A percentile compares a stretch with the other conserved stretches of the same genome.
These are phyloP conservation scores for Phyllotreta striolata DNA, from an alignment of 2,888 invertebrate genomes.

Conservation along the genomic window DNA sequence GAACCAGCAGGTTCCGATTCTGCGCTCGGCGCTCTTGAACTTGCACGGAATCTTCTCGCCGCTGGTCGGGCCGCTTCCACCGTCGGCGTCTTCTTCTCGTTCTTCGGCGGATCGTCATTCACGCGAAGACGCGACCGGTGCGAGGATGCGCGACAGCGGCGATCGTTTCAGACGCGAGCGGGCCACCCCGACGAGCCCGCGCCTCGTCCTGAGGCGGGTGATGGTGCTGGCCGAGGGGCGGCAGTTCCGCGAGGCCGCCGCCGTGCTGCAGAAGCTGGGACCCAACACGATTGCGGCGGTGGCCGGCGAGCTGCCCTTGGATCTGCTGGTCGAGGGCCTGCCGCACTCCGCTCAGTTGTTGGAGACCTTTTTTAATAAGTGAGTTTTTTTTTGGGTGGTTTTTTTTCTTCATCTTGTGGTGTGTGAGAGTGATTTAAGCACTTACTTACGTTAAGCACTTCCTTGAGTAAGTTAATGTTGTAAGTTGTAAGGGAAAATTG, in stretches of 20 bases:
- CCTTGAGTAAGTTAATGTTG: no score
- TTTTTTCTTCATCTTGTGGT: neutral
- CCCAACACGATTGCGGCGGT: constrained; percentile 81
- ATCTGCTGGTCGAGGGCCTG: constrained; percentile 86
- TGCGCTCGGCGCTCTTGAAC: constrained; percentile 24
- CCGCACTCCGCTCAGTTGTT: constrained; percentile 87
- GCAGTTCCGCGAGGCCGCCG: constrained; percentile 90
- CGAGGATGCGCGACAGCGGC: constrained; percentile 73
- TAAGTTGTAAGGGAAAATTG: no score
- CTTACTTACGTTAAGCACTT: no score
- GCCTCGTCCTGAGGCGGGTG: constrained; percentile 73
- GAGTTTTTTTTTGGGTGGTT: constrained; percentile 47
- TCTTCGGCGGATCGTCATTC: constrained; percentile 42
- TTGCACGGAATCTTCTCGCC: constrained; percentile 19
- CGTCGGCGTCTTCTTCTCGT: constrained; percentile 8
- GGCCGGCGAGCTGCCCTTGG: constrained; percentile 82
- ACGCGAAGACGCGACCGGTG: constrained; percentile 47
- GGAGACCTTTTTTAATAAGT: constrained; percentile 82
- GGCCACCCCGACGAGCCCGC: constrained; percentile 70
- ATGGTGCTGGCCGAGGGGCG: constrained; percentile 85
- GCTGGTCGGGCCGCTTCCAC: constrained; percentile 16
- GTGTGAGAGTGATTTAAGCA: no score
- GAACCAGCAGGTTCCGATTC: constrained; percentile 1
- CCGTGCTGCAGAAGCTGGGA: constrained; percentile 81
- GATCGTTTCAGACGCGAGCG: constrained; percentile 75